Base-by-base conservation (phyloP, 2,113 vertebrate species). In the Scortum barcoo region DNA sequence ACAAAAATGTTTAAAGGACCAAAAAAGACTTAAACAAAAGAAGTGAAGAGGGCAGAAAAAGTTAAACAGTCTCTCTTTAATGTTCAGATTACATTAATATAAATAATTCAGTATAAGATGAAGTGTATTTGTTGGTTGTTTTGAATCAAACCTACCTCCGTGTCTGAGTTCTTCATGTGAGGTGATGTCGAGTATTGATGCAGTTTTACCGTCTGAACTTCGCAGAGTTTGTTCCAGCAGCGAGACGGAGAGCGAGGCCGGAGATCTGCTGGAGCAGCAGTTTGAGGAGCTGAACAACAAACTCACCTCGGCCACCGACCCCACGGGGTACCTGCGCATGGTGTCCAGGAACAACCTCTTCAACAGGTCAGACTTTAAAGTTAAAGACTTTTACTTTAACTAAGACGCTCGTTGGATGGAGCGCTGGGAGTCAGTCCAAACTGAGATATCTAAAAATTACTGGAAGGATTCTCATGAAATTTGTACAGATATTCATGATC, bases 201-300 rank as follows among this genome's bases (percentile, higher is more conserved):
- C 44, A 24, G 13, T 30, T n/a, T 51, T 22, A 1, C 24, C 7
- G 2, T 62, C 8, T 11, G 33, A 36, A 0, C 28, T 61, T 19
- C 9, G 0, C 90, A 99, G 98, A 87, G 92, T 93, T 76, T 95
- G 96, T 61, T 96, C 96, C 87, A 96, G 95, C 92, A 99, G 97
- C 0, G 98, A 99, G 94, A 98, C 97, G 0, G 98, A 98, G 88
- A 99, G 98, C 0, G 97, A 99, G 80, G 97, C 97, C 0, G 98
- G 97, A 28, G 98, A 99, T 85, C 92, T 97, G 78, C 86, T 97
- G 90, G 97, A 99, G 78, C 97, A 97, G 56, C 97, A 97, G 89
- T 96, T 97, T 40, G 97, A 98, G 79, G 97, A 98, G 86, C 93
- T 96, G 88, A 96, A 96, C 90, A 96, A 95, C 89, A 96, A 96